Evolutionary conservation across 2,888 invertebrate genomes (phyloP), one percentile per base, ranked within the genome.

Genomic region (Diarsia rubi): DNA sequence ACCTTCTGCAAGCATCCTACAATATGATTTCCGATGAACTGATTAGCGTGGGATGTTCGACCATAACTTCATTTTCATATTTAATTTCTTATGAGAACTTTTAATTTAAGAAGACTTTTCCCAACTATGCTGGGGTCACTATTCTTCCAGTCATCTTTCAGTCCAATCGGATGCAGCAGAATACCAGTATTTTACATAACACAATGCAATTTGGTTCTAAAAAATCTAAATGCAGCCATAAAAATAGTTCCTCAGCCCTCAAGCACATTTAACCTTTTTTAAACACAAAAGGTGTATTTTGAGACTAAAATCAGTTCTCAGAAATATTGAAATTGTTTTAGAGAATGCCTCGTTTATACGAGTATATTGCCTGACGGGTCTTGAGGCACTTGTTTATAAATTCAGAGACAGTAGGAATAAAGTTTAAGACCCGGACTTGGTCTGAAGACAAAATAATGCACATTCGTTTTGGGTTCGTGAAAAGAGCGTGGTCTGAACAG

Each of bases 381-480:
- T 27, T 42, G 37, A n/a, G 11, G 14, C n/a, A 47, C 27, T 69
- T 60, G 47, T n/a, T 70, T 64, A 71, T 62, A 69, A 69, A 81
- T 81, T 72, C 77, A 63, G 49, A 60, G 67, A 60, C 52, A 47
- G 70, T 71, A 54, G 9, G n/a, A 47, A 72, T 81, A 52, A 65
- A 11, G 24, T 76, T 69, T 54, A 44, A 69, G 31, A 71, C 24
- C 44, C 80, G 81, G 63, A 67, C 31, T 69, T 79, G 16, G 52
- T 54, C 42, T 65, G 44, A 60, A 68, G 71, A 80, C 77, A 68
- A 76, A n/a, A n/a, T n/a, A n/a, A 80, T 71, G 67, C 31, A 45
- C 64, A 60, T 76, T 72, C 65, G 68, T 72, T 76, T 72, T 77
- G 65, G 37, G 49, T 45, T 65, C 47, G 42, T 21, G 24, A 9